Percentiles rank a stretch among this genome's conserved stretches.
These are phyloP conservation scores for Apteryx owenii DNA, from an alignment of 2,113 vertebrate species.

Conservation along the genomic window DNA sequence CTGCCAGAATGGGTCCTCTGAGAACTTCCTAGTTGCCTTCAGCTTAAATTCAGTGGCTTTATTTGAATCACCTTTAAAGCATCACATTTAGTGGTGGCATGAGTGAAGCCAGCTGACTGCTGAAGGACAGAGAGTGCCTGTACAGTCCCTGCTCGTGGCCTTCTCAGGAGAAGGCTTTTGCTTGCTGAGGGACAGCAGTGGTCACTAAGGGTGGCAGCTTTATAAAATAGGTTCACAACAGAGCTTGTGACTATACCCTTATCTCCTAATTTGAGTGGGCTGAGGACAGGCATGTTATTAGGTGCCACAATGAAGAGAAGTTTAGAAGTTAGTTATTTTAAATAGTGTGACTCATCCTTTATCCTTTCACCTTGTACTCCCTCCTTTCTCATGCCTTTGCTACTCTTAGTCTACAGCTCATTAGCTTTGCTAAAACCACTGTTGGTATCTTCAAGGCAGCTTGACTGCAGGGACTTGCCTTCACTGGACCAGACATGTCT, in stretches of 20 bases:
- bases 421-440: constrained; percentile 29
- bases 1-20: background rate
- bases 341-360: constrained; percentile 37
- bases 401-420: constrained; percentile 21
- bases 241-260: background rate
- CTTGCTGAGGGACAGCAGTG: background rate
- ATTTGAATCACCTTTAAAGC: background rate
- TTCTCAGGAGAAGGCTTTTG: background rate
- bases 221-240: background rate
- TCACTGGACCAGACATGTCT: constrained; percentile 35
- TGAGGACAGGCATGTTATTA: background rate
- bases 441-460: constrained; percentile 53
- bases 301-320: background rate
- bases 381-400: constrained; percentile 22
- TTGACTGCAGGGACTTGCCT: constrained; percentile 23
- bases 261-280: background rate
- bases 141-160: background rate
- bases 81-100: background rate
- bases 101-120: background rate
- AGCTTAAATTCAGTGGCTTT: background rate
- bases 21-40: background rate
- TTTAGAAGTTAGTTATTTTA: constrained; percentile 54
- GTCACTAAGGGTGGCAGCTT: background rate
- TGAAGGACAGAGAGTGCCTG: no score
- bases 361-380: constrained; percentile 22